These are phyloP conservation scores for Clitarchus hookeri DNA, from an alignment of 2,888 invertebrate genomes.

Conservation along the genomic window DNA sequence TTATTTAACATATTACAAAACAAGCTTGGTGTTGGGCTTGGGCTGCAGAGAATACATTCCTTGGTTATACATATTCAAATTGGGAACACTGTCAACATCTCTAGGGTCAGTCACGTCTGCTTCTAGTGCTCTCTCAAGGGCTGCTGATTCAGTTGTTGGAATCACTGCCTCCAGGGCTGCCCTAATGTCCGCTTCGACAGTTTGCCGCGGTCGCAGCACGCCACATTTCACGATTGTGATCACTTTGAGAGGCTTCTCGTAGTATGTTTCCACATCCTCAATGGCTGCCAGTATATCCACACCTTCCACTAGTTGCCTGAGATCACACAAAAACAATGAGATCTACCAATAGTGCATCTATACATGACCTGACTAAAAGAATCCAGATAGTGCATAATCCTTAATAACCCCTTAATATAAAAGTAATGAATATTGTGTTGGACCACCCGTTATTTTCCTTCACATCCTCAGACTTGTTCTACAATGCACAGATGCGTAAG, in stretches of 20 bases:
- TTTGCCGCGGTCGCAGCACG: constrained; percentile 40
- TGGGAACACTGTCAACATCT: background rate
- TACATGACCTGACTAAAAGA: too few species aligned
- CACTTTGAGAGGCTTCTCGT: constrained; percentile 61
- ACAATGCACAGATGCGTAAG: too few species aligned
- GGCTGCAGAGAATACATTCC: background rate
- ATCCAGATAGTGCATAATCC: too few species aligned
- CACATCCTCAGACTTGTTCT: too few species aligned
- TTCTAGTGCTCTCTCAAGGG: background rate
- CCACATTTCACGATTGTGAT: constrained; percentile 41
- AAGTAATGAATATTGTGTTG: too few species aligned
- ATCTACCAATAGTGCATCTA: too few species aligned
- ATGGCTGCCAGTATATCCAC: constrained; percentile 63
- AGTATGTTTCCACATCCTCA: constrained; percentile 64
- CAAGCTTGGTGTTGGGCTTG: background rate
- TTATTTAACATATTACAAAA: too few species aligned
- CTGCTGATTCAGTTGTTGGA: background rate
- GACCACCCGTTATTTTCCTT: too few species aligned
- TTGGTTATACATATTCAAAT: background rate
- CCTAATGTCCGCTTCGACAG: background rate
- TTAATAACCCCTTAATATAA: too few species aligned
- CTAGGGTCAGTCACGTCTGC: background rate
- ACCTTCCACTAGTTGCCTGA: constrained; percentile 69
- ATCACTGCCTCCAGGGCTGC: background rate
- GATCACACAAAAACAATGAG: background rate